Evolutionary conservation across 2,797 vertebrate genomes (phyloP).

Genomic region (Microcaecilia unicolor): DNA sequence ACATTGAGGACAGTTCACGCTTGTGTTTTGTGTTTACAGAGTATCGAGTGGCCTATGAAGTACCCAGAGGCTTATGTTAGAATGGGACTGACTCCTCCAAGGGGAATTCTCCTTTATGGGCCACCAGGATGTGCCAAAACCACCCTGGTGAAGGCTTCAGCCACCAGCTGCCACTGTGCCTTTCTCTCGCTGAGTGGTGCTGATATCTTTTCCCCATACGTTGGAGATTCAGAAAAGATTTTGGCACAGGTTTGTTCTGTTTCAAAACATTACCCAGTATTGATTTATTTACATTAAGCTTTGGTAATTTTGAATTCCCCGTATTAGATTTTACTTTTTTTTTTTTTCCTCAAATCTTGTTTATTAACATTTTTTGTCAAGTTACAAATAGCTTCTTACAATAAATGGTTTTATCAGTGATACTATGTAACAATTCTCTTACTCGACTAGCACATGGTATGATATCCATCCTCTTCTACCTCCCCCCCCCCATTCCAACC

Average conservation of each 20-base stretch:
- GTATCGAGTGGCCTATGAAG: constrained; percentile 86
- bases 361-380: too few species aligned
- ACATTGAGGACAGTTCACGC: too few species aligned
- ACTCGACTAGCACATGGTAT: too few species aligned
- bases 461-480: too few species aligned
- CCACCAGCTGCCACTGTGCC: constrained; percentile 67
- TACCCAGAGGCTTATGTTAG: constrained; percentile 77
- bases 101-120: constrained; percentile 81
- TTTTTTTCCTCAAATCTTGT: too few species aligned
- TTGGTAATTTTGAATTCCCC: background rate
- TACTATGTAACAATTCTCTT: too few species aligned
- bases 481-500: too few species aligned
- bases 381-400: too few species aligned
- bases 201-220: constrained; percentile 83
- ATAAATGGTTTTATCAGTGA: too few species aligned
- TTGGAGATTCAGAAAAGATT: constrained; percentile 88
- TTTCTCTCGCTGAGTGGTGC: constrained; percentile 83
- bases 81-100: constrained; percentile 74
- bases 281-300: background rate
- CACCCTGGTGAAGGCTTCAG: constrained; percentile 74
- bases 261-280: background rate
- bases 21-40: constrained; percentile 46
- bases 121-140: constrained; percentile 93
- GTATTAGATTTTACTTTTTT: background rate
- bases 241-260: constrained; percentile 71